Conservation (phyloP, 2,113 vertebrate species). For the Pedetes capensis region DNA sequence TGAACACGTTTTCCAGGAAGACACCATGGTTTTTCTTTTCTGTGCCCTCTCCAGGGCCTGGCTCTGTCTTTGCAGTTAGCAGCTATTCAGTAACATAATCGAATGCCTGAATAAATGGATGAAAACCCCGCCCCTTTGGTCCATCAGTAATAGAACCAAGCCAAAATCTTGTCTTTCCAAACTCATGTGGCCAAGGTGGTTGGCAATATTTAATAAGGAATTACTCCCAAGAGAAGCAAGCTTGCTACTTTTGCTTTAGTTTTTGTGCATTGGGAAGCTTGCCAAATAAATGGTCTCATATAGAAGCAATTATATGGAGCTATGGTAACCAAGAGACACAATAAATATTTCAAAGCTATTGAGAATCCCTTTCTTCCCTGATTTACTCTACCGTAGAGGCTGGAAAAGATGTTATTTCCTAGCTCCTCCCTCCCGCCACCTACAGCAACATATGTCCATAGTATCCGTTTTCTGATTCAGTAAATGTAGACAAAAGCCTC, state of each 20-base stretch:
- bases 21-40: neutral
- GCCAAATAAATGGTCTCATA: neutral
- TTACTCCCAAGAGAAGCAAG: neutral
- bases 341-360: neutral
- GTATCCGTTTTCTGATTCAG: neutral
- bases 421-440: rapidly evolving
- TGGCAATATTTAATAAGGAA: neutral
- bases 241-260: neutral
- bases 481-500: neutral
- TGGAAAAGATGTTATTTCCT: neutral
- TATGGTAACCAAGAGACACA: neutral
- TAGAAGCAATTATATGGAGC: neutral
- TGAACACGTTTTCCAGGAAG: neutral
- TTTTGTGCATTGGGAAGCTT: neutral
- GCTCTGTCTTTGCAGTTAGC: neutral
- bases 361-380: neutral
- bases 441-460: neutral
- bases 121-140: neutral
- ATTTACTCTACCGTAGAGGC: neutral
- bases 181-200: too few relatives aligned
- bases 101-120: too few relatives aligned
- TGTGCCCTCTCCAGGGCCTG: neutral
- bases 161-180: neutral
- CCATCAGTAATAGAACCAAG: neutral
- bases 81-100: neutral